Conservation (phyloP, 2,888 invertebrate species). For the Nomada fucata region DNA sequence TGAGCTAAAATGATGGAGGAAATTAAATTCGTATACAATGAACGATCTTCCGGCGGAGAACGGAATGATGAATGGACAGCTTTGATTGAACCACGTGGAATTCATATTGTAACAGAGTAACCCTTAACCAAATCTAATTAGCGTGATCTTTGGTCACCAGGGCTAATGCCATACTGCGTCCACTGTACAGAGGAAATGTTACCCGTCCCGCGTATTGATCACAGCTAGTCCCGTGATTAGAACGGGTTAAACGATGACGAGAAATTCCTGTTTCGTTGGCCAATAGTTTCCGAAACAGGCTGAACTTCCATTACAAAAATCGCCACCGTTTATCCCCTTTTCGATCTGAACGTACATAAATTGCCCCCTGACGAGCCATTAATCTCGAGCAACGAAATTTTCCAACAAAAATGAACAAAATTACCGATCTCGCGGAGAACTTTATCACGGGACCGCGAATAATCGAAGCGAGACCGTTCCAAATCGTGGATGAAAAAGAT, state of each 20-base stretch:
- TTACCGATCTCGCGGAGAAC: too few species aligned
- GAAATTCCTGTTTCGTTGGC: not conserved
- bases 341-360: too few species aligned
- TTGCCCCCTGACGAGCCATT: too few species aligned
- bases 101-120: not conserved
- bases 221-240: constrained; percentile 1
- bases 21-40: not conserved
- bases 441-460: too few species aligned
- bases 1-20: not conserved
- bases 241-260: not conserved
- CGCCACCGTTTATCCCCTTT: too few species aligned
- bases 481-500: too few species aligned
- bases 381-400: not conserved
- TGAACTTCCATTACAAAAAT: too few species aligned
- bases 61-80: not conserved
- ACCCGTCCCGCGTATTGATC: not conserved
- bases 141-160: not conserved
- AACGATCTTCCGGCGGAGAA: not conserved
- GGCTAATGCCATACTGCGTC: too few species aligned
- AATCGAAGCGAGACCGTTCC: too few species aligned
- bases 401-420: not conserved
- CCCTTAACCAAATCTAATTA: not conserved
- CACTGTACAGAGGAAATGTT: not conserved
- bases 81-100: constrained; percentile 8
- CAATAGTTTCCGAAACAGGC: too few species aligned